phyloP scores from a whole-genome alignment of 2,888 invertebrate genomes.

The Bruchidius siliquastri region DNA sequence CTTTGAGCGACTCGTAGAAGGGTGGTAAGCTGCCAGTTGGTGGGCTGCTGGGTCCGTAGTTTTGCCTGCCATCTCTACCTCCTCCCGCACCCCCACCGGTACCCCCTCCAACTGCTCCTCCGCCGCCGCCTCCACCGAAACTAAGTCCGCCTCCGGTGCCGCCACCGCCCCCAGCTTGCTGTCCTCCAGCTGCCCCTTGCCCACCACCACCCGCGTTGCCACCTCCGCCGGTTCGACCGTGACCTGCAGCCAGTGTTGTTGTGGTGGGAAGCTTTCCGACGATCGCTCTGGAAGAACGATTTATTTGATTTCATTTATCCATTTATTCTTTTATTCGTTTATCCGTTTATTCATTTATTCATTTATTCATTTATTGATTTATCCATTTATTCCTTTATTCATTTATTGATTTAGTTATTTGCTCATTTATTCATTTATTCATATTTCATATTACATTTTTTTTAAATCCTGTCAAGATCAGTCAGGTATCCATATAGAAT shows the following conservation, averaged over 20 bases:
- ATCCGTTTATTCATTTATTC: no score
- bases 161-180: constrained; percentile 9
- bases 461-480: no score
- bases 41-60: constrained; percentile 83
- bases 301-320: not conserved
- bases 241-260: constrained; percentile 72
- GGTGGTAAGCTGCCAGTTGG: constrained; percentile 85
- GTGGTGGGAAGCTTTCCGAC: constrained; percentile 60
- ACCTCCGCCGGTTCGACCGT: constrained; percentile 58
- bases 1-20: constrained; percentile 81
- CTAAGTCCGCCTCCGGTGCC: constrained; percentile 22
- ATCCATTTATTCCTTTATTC: no score
- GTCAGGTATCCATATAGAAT: no score
- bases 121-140: constrained; percentile 55
- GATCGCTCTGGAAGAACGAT: constrained; percentile 31
- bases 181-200: constrained; percentile 8
- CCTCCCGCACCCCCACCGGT: constrained; percentile 67
- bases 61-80: constrained; percentile 76
- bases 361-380: no score
- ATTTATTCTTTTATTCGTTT: no score
- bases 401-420: no score
- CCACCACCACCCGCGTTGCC: constrained; percentile 26
- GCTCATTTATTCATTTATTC: no score
- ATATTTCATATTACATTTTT: no score
- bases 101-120: constrained; percentile 54